These are phyloP conservation scores for Gastrophryne carolinensis DNA, from an alignment of 2,797 vertebrate genomes.

Conservation along the genomic window DNA sequence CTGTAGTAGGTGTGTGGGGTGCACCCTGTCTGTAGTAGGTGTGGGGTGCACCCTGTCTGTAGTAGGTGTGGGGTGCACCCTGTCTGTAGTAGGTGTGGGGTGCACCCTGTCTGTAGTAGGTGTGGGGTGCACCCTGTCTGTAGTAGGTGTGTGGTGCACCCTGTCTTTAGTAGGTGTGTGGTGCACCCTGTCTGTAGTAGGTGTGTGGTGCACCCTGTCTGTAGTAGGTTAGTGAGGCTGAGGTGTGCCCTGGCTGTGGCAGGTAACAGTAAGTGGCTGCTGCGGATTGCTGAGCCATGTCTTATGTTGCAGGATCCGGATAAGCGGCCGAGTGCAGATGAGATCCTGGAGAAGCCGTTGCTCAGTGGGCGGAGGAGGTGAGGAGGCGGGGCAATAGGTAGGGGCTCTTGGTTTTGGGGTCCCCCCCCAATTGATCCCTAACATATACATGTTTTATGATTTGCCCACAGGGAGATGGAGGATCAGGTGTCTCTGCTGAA, in stretches of 20 bases:
- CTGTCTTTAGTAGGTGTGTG: no score
- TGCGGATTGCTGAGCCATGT: slow-evolving; percentile 36
- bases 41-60: no score
- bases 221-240: background rate
- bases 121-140: no score
- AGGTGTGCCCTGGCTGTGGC: no score
- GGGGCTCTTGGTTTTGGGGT: no score
- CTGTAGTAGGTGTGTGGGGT: no score
- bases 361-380: slow-evolving; percentile 83
- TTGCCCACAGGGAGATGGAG: slow-evolving; percentile 83
- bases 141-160: no score
- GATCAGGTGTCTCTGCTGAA: slow-evolving; percentile 89
- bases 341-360: slow-evolving; percentile 83
- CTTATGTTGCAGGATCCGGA: slow-evolving; percentile 83
- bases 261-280: background rate
- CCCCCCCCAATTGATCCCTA: no score
- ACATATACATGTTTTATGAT: slow-evolving; percentile 4
- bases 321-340: slow-evolving; percentile 88
- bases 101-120: no score
- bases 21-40: no score
- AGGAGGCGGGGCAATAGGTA: background rate
- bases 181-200: background rate
- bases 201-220: background rate
- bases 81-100: no score
- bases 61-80: no score